These are phyloP conservation scores for Apteryx mantelli DNA, from an alignment of 2,113 vertebrate genomes.

Conservation along the genomic window DNA sequence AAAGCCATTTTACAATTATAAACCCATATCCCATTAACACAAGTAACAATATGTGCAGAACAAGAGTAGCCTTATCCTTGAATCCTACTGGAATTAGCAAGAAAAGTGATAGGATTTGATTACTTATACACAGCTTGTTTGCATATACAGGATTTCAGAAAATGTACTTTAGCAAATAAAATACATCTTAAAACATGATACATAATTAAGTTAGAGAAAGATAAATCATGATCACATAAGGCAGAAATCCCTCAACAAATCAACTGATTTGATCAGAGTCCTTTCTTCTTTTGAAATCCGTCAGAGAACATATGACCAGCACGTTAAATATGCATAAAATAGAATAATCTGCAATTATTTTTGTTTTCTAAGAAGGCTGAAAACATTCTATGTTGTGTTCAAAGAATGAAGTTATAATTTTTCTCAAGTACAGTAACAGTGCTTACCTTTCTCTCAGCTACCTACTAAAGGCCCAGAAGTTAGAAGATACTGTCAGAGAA, in stretches of 20 bases:
- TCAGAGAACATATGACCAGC: neutral
- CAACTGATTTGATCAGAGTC: neutral
- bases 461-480: neutral
- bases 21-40: neutral
- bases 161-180: neutral
- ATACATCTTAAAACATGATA: neutral
- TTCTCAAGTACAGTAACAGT: neutral
- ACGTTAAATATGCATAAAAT: neutral
- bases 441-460: slow-evolving; percentile 65
- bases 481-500: neutral
- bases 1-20: neutral
- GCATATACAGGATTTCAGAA: neutral
- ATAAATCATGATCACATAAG: neutral
- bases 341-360: neutral
- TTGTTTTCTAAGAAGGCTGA: neutral
- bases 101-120: neutral
- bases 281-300: slow-evolving; percentile 12
- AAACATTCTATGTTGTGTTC: neutral
- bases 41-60: neutral
- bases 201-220: neutral
- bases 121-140: neutral
- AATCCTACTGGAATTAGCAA: neutral
- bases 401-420: neutral
- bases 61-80: neutral
- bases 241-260: neutral